A percentile compares a stretch with the other conserved stretches of the same genome.
Evolutionary conservation across 2,888 invertebrate species (phyloP).

Genomic region (Ornithoptera priamus): DNA sequence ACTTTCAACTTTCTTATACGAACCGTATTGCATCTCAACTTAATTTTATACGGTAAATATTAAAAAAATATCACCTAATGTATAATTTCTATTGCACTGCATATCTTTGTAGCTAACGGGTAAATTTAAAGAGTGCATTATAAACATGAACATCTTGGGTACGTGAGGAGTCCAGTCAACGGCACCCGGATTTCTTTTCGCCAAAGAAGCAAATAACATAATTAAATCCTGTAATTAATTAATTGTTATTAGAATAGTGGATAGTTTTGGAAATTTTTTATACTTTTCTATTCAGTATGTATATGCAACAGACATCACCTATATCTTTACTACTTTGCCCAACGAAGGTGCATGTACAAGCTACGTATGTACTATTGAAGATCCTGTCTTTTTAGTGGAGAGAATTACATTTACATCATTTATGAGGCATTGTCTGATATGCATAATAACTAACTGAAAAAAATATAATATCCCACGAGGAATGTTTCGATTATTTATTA

Average conservation of each 20-base stretch:
- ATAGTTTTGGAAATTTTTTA: background rate
- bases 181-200: constrained; percentile 87
- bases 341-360: too few relatives aligned
- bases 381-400: too few relatives aligned
- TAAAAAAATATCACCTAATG: constrained; percentile 61
- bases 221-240: constrained; percentile 82
- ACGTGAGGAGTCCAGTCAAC: constrained; percentile 94
- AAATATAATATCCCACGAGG: too few relatives aligned
- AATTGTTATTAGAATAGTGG: background rate
- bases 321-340: too few relatives aligned
- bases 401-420: too few relatives aligned
- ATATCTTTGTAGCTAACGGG: constrained; percentile 88
- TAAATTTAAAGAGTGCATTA: constrained; percentile 86
- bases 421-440: too few relatives aligned
- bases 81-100: constrained; percentile 77
- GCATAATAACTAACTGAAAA: too few relatives aligned
- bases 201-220: constrained; percentile 86
- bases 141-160: constrained; percentile 87
- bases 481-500: too few relatives aligned
- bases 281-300: too few relatives aligned
- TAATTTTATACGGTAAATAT: background rate
- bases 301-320: too few relatives aligned
- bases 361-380: too few relatives aligned
- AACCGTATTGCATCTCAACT: background rate
- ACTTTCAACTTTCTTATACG: background rate